Evolutionary conservation across 2,797 vertebrate species (phyloP), one percentile per base, ranked within the genome.

Genomic region (Rousettus madagascariensis): DNA sequence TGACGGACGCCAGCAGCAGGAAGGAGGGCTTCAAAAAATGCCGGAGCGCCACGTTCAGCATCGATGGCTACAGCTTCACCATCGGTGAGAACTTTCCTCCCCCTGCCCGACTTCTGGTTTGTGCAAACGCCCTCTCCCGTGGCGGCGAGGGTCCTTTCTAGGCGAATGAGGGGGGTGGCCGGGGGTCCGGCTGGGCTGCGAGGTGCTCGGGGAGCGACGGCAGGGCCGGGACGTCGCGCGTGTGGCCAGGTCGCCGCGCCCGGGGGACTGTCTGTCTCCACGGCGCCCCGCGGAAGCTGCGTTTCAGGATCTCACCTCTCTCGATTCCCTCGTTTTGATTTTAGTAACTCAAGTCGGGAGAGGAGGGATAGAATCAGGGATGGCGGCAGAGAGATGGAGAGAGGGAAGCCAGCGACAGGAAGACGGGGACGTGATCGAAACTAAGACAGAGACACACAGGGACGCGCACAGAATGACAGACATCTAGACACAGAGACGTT

Each of bases 51-150:
- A 99, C 99, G 97, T 99, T 99, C 98, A 99, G 99, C 99, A 99
- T 99, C 86, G 99, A 99, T 94, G 99, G 99, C 98, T 99, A 99
- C 98, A 99, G 99, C 99, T 99, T 99, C 98, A 99, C 99, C 53
- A 99, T 99, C 95, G 99, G 99, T 99, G 99, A 99, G 99, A 97
- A 90, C 93, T 97, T 4, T 36, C 63, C 71, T 9, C 82, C 57
- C 16, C 11, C 28, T 4, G 49, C 30, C 28, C 30, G 13, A 13
- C 92, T 11, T 38, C 38, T 0, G 90, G 41, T 20, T 22, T 13
- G 33, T 78, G 49, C 53, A 10, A 3, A 28, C 43, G 11, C 80
- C 30, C 43, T 71, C 28, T 19, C 53, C 2, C 10, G 33, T 2
- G 88, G 86, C 30, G 36, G 49, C 3, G 41, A 28, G 51, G 33